phyloP scores from a whole-genome alignment of 1,140 invertebrate species.

The Tenebrio molitor region DNA sequence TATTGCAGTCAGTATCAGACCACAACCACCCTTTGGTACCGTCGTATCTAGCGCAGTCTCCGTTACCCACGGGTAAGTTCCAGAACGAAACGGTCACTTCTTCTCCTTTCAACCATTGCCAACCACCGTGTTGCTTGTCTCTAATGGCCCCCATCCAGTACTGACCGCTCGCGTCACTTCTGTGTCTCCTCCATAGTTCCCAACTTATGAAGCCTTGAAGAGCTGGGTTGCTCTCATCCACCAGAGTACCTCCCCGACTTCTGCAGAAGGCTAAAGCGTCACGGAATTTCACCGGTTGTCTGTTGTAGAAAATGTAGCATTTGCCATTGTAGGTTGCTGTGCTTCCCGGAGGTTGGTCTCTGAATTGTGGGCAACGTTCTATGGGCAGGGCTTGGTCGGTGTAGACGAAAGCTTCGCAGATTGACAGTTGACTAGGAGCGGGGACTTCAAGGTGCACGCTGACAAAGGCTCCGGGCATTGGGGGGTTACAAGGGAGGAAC shows the following conservation, averaged over 20 bases:
- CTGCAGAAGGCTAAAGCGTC: slow-evolving; percentile 87
- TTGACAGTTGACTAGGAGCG: slow-evolving; percentile 81
- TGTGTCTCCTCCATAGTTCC: slow-evolving; percentile 92
- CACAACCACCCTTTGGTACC: slow-evolving; percentile 95
- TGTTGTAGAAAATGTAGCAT: slow-evolving; percentile 96
- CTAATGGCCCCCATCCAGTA: slow-evolving; percentile 95
- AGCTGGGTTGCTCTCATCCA: slow-evolving; percentile 94
- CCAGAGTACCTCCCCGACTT: slow-evolving; percentile 81
- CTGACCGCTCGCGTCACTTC: slow-evolving; percentile 90
- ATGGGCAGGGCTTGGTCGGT: slow-evolving; percentile 95
- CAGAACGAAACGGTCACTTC: slow-evolving; percentile 94
- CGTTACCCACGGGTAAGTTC: slow-evolving; percentile 87
- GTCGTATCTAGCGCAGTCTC: slow-evolving; percentile 92
- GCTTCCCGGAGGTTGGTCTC: slow-evolving; percentile 92
- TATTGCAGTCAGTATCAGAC: slow-evolving; percentile 92
- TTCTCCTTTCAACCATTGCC: slow-evolving; percentile 92
- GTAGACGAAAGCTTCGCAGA: slow-evolving; percentile 97
- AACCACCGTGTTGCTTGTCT: slow-evolving; percentile 84
- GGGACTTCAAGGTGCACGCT: slow-evolving; percentile 89
- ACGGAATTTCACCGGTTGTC: slow-evolving; percentile 85
- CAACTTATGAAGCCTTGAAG: slow-evolving; percentile 95
- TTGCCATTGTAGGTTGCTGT: slow-evolving; percentile 96
- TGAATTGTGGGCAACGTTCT: slow-evolving; percentile 92
- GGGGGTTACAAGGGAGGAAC: slow-evolving; percentile 93
- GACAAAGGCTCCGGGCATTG: slow-evolving; percentile 95